A percentile compares a stretch with the other conserved stretches of the same genome.
phyloP scores from a whole-genome alignment of 2,113 vertebrate species.

The Neolamprologus longior region DNA sequence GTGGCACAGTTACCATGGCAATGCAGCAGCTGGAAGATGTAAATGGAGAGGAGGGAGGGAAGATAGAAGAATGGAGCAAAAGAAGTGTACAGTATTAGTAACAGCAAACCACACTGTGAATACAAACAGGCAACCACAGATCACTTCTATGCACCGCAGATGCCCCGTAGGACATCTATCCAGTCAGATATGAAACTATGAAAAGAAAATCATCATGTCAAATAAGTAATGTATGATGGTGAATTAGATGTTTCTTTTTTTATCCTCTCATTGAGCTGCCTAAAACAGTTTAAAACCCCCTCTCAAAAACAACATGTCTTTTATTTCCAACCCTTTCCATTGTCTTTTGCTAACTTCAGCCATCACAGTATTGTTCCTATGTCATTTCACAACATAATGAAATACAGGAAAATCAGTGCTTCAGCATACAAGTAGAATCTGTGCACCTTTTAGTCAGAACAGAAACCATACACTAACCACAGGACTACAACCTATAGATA shows the following conservation, averaged over 20 bases:
- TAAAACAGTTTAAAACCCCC: not conserved
- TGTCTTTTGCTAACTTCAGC: not conserved
- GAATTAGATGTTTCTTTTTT: not conserved
- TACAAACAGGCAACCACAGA: not conserved
- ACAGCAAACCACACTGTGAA: not conserved
- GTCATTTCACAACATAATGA: not conserved
- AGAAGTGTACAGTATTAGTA: not conserved
- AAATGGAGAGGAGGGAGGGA: not conserved
- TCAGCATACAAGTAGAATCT: not conserved
- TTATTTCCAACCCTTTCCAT: not conserved
- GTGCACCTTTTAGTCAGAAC: not conserved
- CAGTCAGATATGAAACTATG: not conserved
- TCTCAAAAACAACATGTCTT: not conserved
- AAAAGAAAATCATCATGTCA: not conserved
- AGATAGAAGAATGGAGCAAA: not conserved
- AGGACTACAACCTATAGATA: not conserved
- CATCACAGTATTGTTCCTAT: not conserved
- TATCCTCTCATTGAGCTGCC: not conserved
- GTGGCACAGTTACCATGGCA: constrained; percentile 3
- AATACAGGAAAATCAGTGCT: not conserved
- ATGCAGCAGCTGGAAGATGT: not conserved
- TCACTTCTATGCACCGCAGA: accelerated
- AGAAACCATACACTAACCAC: not conserved
- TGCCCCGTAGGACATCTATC: not conserved
- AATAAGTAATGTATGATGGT: not conserved